Conservation (phyloP, 1,140 invertebrate species). For the Homalodisca vitripennis region DNA sequence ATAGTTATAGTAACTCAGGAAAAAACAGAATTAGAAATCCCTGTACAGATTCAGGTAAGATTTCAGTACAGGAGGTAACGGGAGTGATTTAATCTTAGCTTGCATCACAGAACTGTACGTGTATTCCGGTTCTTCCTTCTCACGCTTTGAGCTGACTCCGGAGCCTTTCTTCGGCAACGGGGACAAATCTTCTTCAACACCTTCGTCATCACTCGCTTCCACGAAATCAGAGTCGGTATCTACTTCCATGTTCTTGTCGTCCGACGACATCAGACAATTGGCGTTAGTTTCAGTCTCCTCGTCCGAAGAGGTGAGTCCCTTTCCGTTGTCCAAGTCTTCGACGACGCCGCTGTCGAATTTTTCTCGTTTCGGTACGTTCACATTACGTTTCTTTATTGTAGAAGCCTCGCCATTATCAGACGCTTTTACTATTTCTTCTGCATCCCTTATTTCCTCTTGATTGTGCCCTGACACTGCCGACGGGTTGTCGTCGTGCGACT, state of each 20-base stretch:
- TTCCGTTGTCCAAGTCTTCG: slow-evolving; percentile 48
- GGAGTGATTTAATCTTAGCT: slow-evolving; percentile 54
- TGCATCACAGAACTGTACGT: slow-evolving; percentile 49
- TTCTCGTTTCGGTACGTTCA: slow-evolving; percentile 50
- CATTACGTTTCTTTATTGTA: too few species aligned
- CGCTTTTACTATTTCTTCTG: slow-evolving; percentile 15
- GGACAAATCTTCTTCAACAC: background rate
- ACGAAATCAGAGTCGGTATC: slow-evolving; percentile 11
- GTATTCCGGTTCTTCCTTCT: slow-evolving; percentile 38
- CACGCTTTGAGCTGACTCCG: slow-evolving; percentile 9
- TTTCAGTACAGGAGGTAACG: slow-evolving; percentile 56
- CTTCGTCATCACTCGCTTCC: slow-evolving; percentile 8
- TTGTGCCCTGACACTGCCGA: background rate
- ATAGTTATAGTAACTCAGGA: background rate
- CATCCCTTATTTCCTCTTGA: slow-evolving; percentile 34
- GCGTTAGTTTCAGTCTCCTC: slow-evolving; percentile 32
- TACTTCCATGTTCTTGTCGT: background rate
- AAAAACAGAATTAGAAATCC: slow-evolving; percentile 43
- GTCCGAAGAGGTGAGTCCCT: slow-evolving; percentile 34
- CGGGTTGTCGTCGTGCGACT: background rate
- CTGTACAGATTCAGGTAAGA: slow-evolving; percentile 56
- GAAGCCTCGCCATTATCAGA: slow-evolving; percentile 29
- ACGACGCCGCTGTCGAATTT: slow-evolving; percentile 60
- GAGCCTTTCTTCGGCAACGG: background rate
- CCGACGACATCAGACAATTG: background rate